Evolutionary conservation across 2,797 vertebrate species (phyloP), one percentile per base, ranked within the genome.

Genomic region (Geotrypetes seraphini): DNA sequence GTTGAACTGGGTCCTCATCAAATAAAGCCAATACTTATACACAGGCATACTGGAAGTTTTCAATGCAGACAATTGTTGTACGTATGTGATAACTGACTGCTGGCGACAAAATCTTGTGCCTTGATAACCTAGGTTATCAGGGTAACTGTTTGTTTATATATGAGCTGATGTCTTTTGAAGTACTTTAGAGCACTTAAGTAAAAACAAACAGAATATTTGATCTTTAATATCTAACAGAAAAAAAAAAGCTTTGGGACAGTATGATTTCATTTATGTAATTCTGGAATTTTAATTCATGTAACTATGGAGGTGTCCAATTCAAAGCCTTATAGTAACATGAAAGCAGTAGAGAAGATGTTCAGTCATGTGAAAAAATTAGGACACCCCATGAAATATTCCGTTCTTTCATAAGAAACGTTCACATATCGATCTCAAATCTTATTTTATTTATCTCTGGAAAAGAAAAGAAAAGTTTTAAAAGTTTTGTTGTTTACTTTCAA

Each of bases 181-280:
- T 60, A 72, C 66, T 75, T 71, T 60, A 75, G 53, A 56, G 43
- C 58, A 72, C 76, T 83, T 71, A 72, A 68, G 58, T 46, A 70
- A 66, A n/a, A 66, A 60, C 66, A 76, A 79, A 70, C 58, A 75
- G 31, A 63, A 62, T 54, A 66, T 73, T 73, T 75, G 68, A 73
- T 75, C 71, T 76, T 71, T 53, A 67, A 71, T 69, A 71, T 40
- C 55, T 57, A 67, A 48, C 53, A 70, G 71, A 60, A 72, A 57
- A 52, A 68, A 60, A 72, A 57, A 52, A 68, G 62, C 58, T 51
- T 72, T 37, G 64, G 76, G 71, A 63, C 63, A 68, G 57, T 43
- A 50, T 50, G 53, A 53, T 58, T 61, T 60, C 4, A 39, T 38
- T 59, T 48, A 37, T 54, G 39, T 66, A 67, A 66, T 50, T 49